Percentiles rank a stretch among this genome's conserved stretches.
Evolutionary conservation across 2,113 vertebrate species (phyloP).

Genomic region (Mastomys natalensis): DNA sequence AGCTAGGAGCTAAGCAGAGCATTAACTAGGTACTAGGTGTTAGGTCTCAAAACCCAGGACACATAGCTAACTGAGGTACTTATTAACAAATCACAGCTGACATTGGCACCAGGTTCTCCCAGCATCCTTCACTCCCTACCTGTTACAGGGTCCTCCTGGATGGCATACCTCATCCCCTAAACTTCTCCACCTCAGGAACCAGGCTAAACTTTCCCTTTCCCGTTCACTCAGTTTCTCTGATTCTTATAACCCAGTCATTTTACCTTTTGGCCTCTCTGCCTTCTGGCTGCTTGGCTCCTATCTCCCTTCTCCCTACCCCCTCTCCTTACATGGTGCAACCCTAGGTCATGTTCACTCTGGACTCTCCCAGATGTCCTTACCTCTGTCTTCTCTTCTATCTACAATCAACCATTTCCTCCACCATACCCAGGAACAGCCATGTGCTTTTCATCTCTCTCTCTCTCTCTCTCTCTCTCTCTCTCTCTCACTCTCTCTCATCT

Average conservation of each 20-base stretch:
- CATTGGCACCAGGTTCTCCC: neutral
- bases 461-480: accelerated
- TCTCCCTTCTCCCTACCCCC: neutral
- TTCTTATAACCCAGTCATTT: neutral
- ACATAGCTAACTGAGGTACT: neutral
- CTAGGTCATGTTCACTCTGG: neutral
- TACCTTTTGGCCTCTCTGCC: neutral
- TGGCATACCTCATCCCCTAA: neutral
- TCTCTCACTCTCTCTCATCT: accelerated
- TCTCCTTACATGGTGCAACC: neutral
- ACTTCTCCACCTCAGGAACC: neutral
- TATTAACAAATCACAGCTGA: neutral
- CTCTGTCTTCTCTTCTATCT: neutral
- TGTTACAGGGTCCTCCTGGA: neutral
- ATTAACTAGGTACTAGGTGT: too few species aligned
- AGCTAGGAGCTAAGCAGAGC: neutral
- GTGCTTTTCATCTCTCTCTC: too few species aligned
- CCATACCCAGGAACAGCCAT: neutral
- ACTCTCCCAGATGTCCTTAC: neutral
- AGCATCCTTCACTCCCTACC: neutral
- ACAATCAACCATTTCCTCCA: accelerated
- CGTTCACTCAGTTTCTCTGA: neutral
- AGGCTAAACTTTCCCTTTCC: neutral
- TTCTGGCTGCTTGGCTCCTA: neutral
- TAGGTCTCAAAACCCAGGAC: neutral